Evolutionary conservation across 2,888 invertebrate species (phyloP).

Genomic region (Galerucella calmariensis): DNA sequence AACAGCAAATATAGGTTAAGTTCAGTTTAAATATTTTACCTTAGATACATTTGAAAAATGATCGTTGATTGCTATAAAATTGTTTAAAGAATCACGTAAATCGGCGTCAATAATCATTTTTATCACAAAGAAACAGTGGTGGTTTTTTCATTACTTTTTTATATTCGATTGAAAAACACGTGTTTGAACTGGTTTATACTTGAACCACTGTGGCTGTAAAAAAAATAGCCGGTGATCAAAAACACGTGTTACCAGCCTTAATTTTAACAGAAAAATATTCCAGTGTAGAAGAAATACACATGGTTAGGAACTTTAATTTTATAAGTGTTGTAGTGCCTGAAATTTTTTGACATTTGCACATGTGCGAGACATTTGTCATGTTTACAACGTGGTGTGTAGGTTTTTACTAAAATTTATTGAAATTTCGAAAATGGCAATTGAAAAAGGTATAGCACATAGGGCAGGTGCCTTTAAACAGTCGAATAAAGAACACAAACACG

Average conservation of each 20-base stretch:
- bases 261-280: neutral
- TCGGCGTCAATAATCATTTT: slow-evolving; percentile 35
- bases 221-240: neutral
- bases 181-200: slow-evolving; percentile 13
- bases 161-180: slow-evolving; percentile 19
- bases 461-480: slow-evolving; percentile 90
- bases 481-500: slow-evolving; percentile 94
- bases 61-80: slow-evolving; percentile 49
- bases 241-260: slow-evolving; percentile 11
- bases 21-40: slow-evolving; percentile 45
- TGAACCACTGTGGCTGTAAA: neutral
- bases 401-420: slow-evolving; percentile 6
- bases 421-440: slow-evolving; percentile 47
- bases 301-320: neutral
- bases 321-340: neutral
- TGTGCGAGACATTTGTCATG: neutral
- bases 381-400: slow-evolving; percentile 3
- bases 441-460: slow-evolving; percentile 72
- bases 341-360: neutral
- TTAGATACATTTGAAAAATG: slow-evolving; percentile 52
- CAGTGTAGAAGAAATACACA: neutral
- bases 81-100: slow-evolving; percentile 35
- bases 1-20: neutral
- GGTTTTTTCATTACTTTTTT: slow-evolving; percentile 13
- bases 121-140: neutral